Evolutionary conservation across 2,113 vertebrate genomes (phyloP).

Genomic region (Neoarius graeffei): DNA sequence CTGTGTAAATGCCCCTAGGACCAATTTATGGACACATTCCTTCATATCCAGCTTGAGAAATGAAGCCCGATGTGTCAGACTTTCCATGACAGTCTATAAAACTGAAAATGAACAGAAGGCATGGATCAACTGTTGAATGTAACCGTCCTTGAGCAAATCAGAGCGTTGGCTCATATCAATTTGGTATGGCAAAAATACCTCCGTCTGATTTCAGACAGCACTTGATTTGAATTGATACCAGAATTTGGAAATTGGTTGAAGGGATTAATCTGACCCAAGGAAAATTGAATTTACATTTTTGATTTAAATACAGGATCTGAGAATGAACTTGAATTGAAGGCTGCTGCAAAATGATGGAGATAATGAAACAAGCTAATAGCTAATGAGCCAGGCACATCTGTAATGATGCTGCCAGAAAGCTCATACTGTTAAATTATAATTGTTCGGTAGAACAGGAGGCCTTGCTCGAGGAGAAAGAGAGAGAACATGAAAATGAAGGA

Average conservation of each 20-base stretch:
- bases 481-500: neutral
- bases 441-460: conserved; percentile 33
- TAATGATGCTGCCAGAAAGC: conserved; percentile 57
- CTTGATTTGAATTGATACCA: neutral
- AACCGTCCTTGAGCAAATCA: neutral
- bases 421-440: conserved; percentile 57
- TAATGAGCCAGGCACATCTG: conserved; percentile 68
- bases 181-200: neutral
- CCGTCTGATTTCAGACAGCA: neutral
- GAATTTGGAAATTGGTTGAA: neutral
- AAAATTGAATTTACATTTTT: neutral
- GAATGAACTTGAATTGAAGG: conserved; percentile 65
- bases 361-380: conserved; percentile 63
- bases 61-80: neutral
- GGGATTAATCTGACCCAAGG: neutral
- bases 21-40: neutral
- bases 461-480: conserved; percentile 46
- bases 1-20: conserved; percentile 8
- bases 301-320: conserved; percentile 59
- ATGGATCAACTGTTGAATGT: neutral
- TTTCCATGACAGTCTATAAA: neutral
- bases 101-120: neutral
- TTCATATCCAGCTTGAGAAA: neutral
- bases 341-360: conserved; percentile 63
- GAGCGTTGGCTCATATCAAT: neutral